Base-by-base conservation (phyloP, 2,888 invertebrate species). In the Tachina grossa region DNA sequence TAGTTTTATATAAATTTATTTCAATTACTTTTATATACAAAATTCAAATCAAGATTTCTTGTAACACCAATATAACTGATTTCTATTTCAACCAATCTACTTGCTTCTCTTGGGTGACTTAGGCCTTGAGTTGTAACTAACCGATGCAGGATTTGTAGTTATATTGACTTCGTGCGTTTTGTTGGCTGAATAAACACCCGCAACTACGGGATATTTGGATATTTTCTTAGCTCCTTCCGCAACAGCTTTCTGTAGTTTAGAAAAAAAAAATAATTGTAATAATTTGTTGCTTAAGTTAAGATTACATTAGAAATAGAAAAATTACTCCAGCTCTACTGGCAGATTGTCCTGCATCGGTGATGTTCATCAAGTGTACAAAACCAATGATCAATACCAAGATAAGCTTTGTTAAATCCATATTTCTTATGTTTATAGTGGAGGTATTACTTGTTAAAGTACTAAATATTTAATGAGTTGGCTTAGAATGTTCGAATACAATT, bases 151-250 rank as follows among this genome's bases (percentile, higher is more conserved):
- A 53, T 71, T 79, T 2, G 78, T 79, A 51, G 71, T 47, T 45
- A 79, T 71, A n/a, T 47, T 63, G 4, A 79, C 8, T 11, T 79
- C 71, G 55, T 79, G 78, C 11, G 71, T 71, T 63, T 79, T 79
- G n/a, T 63, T 71, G 5, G 16, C 61, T 1, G 31, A 14, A 71
- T 45, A 31, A 19, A 9, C 71, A 11, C 13, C 77, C 3, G 11
- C 59, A 47, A 63, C 16, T 13, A 78, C 43, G 1, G 77, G 68
- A 31, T 61, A 8, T 14, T 49, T 61, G 9, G 78, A 71, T 11
- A 79, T 13, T 4, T 79, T 79, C 9, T 63, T 63, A 39, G 31
- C 78, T 45, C 4, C 61, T 14, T 79, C 57, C 19, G 16, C 13
- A 31, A 51, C 8, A 45, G n/a, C n/a, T 47, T 63, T 43, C 79